phyloP scores from a whole-genome alignment of 1,140 invertebrate species.

The Stegodyphus dumicola region DNA sequence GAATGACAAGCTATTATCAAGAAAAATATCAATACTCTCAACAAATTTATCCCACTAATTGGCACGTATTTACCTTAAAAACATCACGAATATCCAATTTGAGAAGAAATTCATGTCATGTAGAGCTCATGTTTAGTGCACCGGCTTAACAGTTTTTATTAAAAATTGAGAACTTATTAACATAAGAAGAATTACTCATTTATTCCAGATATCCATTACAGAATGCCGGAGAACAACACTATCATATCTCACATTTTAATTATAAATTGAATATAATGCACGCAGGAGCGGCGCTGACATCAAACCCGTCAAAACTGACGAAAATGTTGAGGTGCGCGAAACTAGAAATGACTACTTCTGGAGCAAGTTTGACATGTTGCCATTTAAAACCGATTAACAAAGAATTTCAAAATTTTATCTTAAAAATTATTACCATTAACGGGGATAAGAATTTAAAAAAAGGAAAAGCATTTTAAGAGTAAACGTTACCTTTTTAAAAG shows the following conservation, averaged over 20 bases:
- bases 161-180: background rate
- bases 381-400: too few species aligned
- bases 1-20: too few species aligned
- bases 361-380: background rate
- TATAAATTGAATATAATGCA: background rate
- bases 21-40: too few species aligned
- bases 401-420: too few species aligned
- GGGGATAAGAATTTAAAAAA: too few species aligned
- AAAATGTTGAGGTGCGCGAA: background rate
- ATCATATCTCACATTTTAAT: too few species aligned
- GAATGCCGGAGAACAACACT: background rate
- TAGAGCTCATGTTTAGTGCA: background rate
- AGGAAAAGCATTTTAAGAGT: too few species aligned
- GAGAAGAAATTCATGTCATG: background rate
- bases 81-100: background rate
- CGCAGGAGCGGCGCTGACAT: background rate
- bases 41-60: too few species aligned
- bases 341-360: background rate
- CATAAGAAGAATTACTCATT: background rate
- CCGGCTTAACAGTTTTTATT: background rate
- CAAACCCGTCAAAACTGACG: background rate
- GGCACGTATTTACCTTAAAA: too few species aligned
- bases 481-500: too few species aligned
- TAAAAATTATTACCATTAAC: too few species aligned
- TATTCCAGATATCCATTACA: too few species aligned